phyloP scores from a whole-genome alignment of 2,888 invertebrate species.

The Chorisops tibialis region DNA sequence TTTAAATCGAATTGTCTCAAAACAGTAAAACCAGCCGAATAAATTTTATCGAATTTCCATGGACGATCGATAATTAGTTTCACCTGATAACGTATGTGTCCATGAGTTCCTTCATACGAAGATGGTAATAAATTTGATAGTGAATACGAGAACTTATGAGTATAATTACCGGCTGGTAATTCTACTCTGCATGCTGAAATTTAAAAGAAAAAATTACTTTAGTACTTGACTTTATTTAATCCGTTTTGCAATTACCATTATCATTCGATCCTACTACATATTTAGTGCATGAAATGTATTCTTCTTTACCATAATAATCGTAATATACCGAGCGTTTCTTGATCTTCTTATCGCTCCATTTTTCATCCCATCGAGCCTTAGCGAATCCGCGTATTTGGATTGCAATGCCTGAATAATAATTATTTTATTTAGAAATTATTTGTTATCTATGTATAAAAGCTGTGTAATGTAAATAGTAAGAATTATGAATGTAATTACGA shows the following conservation, averaged over 20 bases:
- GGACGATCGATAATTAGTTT: constrained; percentile 76
- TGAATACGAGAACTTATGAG: constrained; percentile 74
- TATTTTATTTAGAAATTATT: too few species aligned
- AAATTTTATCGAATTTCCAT: constrained; percentile 80
- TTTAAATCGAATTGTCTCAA: constrained; percentile 80
- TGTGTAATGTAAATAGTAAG: too few species aligned
- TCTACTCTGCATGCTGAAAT: constrained; percentile 63
- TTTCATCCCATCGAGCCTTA: constrained; percentile 50
- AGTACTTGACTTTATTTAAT: not conserved
- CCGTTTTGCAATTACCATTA: constrained; percentile 53
- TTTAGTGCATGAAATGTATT: constrained; percentile 52
- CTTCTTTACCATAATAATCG: constrained; percentile 51
- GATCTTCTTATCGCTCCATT: constrained; percentile 41
- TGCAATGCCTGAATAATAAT: constrained; percentile 51
- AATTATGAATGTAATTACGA: too few species aligned
- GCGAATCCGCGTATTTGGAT: constrained; percentile 52
- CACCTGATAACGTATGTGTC: constrained; percentile 75
- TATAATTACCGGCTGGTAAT: constrained; percentile 65
- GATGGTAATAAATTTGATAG: constrained; percentile 70
- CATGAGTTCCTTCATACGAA: constrained; percentile 72
- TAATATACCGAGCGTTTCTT: constrained; percentile 38
- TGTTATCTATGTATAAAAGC: too few species aligned
- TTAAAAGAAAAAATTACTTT: not conserved
- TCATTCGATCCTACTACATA: constrained; percentile 55
- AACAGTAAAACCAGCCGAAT: constrained; percentile 77